Conservation (phyloP, 2,888 invertebrate species). For the Isotomurus palustris region DNA sequence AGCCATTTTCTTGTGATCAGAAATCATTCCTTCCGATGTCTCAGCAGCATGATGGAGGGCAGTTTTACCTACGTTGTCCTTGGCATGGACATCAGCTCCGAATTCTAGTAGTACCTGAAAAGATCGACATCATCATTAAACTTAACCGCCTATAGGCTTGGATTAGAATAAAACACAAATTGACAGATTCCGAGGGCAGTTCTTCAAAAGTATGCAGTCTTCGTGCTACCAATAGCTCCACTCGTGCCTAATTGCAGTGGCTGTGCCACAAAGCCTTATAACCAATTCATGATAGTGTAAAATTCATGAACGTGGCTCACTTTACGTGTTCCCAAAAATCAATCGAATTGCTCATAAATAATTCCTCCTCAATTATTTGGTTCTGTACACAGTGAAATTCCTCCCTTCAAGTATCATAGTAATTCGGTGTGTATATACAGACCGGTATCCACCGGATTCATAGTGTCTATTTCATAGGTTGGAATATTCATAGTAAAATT, state of each 20-base stretch:
- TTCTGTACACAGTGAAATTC: not conserved
- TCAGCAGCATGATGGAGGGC: slow-evolving; percentile 45
- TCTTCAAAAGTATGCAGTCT: no score
- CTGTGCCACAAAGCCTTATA: not conserved
- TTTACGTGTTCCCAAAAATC: slow-evolving; percentile 30
- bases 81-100: slow-evolving; percentile 44
- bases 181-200: no score
- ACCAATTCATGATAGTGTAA: slow-evolving; percentile 19
- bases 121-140: not conserved
- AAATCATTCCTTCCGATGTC: slow-evolving; percentile 45
- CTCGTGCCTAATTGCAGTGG: slow-evolving; percentile 1
- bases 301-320: slow-evolving; percentile 26
- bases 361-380: slow-evolving; percentile 15
- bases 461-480: no score
- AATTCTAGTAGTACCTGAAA: slow-evolving; percentile 44
- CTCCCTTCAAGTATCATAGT: no score
- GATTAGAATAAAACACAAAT: no score
- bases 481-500: no score
- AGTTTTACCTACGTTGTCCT: slow-evolving; percentile 40
- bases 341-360: slow-evolving; percentile 31
- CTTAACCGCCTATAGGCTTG: not conserved
- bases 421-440: no score
- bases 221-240: no score
- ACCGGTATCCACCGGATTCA: no score
- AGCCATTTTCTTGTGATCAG: slow-evolving; percentile 45